Conservation (phyloP, 2,113 vertebrate species). For the Gracilinanus agilis region DNA sequence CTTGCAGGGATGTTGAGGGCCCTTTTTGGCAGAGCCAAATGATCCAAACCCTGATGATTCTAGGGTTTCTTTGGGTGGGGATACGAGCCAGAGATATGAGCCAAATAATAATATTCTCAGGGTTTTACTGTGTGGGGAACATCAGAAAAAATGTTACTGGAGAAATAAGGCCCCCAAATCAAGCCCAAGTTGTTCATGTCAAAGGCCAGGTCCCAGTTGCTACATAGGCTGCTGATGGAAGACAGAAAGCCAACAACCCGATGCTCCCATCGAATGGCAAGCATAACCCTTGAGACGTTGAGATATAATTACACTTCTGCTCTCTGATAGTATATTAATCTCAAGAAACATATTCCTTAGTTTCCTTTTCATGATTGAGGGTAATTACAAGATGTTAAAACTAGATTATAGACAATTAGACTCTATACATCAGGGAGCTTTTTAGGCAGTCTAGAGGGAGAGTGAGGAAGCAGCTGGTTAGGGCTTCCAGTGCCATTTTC, state of each 20-base stretch:
- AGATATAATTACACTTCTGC: slow-evolving; percentile 67
- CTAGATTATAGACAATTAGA: slow-evolving; percentile 75
- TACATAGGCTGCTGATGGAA: background rate
- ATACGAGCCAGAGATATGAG: background rate
- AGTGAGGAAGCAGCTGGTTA: slow-evolving; percentile 59
- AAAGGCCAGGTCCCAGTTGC: background rate
- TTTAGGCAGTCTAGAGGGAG: slow-evolving; percentile 49
- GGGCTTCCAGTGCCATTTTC: background rate
- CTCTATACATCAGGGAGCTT: slow-evolving; percentile 59
- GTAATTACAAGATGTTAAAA: slow-evolving; percentile 77
- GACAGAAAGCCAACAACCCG: background rate
- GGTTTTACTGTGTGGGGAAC: background rate
- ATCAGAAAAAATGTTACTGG: background rate
- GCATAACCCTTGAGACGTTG: slow-evolving; percentile 58
- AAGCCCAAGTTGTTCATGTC: background rate
- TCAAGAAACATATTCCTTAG: slow-evolving; percentile 66
- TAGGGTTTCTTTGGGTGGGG: background rate
- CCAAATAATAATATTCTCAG: background rate
- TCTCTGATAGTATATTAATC: slow-evolving; percentile 68
- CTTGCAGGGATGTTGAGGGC: background rate
- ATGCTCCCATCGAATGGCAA: slow-evolving; percentile 26
- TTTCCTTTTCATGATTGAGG: slow-evolving; percentile 71
- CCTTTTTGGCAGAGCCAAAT: background rate
- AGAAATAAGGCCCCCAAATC: background rate
- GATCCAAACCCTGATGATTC: background rate